phyloP scores from a whole-genome alignment of 2,888 invertebrate genomes.

The Crematogaster levior region DNA sequence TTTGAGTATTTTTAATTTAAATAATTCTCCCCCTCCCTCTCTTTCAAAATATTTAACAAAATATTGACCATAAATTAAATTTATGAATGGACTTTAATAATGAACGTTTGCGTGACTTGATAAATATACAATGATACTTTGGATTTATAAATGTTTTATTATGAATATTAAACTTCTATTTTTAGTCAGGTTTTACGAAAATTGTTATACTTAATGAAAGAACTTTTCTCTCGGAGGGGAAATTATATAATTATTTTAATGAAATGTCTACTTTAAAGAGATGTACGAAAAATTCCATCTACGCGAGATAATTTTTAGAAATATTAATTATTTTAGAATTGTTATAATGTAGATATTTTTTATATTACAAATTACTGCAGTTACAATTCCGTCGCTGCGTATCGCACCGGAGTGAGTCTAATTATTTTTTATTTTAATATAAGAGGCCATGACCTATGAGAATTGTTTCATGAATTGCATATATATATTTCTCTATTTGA shows the following conservation, averaged over 20 bases:
- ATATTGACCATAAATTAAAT: background rate
- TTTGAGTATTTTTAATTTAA: background rate
- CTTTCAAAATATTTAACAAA: background rate
- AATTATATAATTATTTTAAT: conserved; percentile 19
- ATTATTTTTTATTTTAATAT: background rate
- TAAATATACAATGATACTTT: background rate
- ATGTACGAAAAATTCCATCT: background rate
- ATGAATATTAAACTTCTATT: background rate
- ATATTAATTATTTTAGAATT: background rate
- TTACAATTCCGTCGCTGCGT: background rate
- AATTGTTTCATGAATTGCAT: background rate
- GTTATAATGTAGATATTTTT: conserved; percentile 5
- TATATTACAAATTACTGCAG: background rate
- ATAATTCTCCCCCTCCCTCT: background rate
- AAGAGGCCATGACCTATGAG: too few relatives aligned
- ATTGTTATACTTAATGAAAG: conserved; percentile 6
- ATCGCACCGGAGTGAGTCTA: background rate
- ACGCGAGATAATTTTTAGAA: conserved; percentile 5
- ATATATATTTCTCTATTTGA: background rate
- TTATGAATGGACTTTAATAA: too few relatives aligned
- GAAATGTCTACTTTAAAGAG: background rate
- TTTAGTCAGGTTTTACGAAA: background rate
- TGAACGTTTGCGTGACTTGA: too few relatives aligned
- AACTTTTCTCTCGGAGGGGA: conserved; percentile 8
- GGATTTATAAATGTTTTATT: background rate